Conservation (phyloP, 2,888 invertebrate species). For the Plebejus anna region DNA sequence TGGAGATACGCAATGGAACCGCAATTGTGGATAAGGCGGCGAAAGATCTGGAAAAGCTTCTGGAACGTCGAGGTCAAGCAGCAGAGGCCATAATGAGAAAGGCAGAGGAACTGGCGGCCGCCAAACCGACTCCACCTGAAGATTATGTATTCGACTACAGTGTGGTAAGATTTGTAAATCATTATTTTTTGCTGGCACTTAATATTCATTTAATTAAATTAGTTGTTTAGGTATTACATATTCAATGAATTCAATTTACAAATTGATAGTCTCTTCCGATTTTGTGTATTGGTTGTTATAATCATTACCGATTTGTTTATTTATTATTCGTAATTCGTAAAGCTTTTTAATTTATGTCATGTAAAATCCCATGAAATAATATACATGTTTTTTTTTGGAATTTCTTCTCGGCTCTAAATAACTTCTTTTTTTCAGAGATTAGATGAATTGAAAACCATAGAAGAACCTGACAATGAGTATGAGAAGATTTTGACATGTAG, state of each 20-base stretch:
- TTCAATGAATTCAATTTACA: not conserved
- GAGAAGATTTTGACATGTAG: slow-evolving; percentile 53
- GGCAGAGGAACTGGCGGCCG: slow-evolving; percentile 57
- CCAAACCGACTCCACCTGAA: slow-evolving; percentile 41
- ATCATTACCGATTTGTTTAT: too few species aligned
- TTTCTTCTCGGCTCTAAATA: not conserved
- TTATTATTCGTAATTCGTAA: too few species aligned
- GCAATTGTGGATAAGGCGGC: slow-evolving; percentile 62
- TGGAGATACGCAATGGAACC: slow-evolving; percentile 56
- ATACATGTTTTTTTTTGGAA: too few species aligned
- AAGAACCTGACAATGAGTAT: slow-evolving; percentile 43
- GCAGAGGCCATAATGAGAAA: slow-evolving; percentile 62
- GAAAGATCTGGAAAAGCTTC: slow-evolving; percentile 51
- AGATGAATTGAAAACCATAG: slow-evolving; percentile 49
- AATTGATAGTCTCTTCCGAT: not conserved
- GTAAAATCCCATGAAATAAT: too few species aligned
- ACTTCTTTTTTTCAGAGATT: slow-evolving; percentile 48
- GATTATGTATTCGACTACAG: slow-evolving; percentile 58
- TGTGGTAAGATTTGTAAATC: slow-evolving; percentile 50
- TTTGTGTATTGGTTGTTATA: not conserved
- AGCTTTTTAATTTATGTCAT: too few species aligned
- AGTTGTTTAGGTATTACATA: not conserved
- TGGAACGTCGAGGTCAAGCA: slow-evolving; percentile 52
- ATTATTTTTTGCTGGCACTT: not conserved
- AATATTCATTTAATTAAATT: not conserved